phyloP scores from a whole-genome alignment of 2,888 invertebrate species.

The Atethmia centrago region DNA sequence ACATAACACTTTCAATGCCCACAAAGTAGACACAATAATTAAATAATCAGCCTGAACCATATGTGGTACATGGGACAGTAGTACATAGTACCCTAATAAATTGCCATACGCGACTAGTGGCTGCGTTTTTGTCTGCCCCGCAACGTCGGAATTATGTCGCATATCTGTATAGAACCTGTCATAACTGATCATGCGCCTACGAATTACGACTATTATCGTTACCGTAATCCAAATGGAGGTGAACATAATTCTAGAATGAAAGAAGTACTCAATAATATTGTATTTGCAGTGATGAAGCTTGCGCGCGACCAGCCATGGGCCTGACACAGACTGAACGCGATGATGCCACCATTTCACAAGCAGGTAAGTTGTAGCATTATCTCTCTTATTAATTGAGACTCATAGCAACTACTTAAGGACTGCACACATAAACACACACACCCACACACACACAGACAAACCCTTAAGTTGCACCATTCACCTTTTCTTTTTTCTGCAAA shows the following conservation, averaged over 20 bases:
- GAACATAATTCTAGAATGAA: not conserved
- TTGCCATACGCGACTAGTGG: not conserved
- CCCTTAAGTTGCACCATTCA: not conserved
- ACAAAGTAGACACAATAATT: no score
- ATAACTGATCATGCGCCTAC: not conserved
- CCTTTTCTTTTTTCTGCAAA: no score
- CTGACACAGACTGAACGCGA: conserved; percentile 82
- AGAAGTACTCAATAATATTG: conserved; percentile 5
- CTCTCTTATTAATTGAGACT: not conserved
- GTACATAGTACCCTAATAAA: not conserved
- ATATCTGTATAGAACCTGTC: not conserved
- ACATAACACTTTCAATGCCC: no score
- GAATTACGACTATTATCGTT: not conserved
- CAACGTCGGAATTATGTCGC: not conserved
- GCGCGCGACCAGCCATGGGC: conserved; percentile 86
- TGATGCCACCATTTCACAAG: conserved; percentile 76
- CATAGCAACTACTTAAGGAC: not conserved
- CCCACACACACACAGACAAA: not conserved
- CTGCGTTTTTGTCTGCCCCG: not conserved
- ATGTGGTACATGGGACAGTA: no score
- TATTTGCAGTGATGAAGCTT: conserved; percentile 86
- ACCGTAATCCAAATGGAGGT: not conserved
- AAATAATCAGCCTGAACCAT: no score
- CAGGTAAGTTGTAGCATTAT: conserved; percentile 70
- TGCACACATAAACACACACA: no score